Base-by-base conservation (phyloP, 2,888 invertebrate species). In the Hylaea fasciaria region DNA sequence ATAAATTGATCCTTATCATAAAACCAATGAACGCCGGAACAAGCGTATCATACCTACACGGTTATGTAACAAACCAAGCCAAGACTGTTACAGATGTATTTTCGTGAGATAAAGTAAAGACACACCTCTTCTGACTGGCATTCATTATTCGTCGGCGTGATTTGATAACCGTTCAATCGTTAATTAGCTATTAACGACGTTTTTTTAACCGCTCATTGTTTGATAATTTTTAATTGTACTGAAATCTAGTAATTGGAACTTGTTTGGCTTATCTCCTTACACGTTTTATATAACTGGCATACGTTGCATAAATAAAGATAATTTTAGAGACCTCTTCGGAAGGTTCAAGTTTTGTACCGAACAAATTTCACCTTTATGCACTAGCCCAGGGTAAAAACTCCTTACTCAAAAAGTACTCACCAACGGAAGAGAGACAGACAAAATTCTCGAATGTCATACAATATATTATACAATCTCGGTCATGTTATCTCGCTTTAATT, bases 81-180 rank as follows among this genome's bases (percentile, higher is more conserved):
- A 35, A 10, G n/a, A 12, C 4, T 55, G 43, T 60, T 56, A 55
- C 56, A 44, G 54, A 50, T 57, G 17, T 37, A 17, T 63, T 58
- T 54, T 49, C 48, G 49, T 57, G 44, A 47, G 55, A 57, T 54
- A 58, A 50, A 44, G 56, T 48, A 55, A 37, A 62, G 74, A 74
- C 77, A 76, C 77, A 76, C 77, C 77, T 76, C 76, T 72, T 57
- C 61, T 50, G 48, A 52, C 57, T 71, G 68, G 57, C 65, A 62
- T 54, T 52, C 77, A 77, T 67, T 64, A 67, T 58, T 59, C 57
- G 57, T 52, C 53, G 46, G 71, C 77, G 77, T 78, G 78, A 72
- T 69, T 64, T 48, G 59, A 64, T 64, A n/a, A 32, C 49, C 47
- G 52, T 52, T 55, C 70, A 71, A 74, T 76, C 74, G 57, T 50